phyloP scores from a whole-genome alignment of 1,140 invertebrate genomes.

The Oscheius sp. region DNA sequence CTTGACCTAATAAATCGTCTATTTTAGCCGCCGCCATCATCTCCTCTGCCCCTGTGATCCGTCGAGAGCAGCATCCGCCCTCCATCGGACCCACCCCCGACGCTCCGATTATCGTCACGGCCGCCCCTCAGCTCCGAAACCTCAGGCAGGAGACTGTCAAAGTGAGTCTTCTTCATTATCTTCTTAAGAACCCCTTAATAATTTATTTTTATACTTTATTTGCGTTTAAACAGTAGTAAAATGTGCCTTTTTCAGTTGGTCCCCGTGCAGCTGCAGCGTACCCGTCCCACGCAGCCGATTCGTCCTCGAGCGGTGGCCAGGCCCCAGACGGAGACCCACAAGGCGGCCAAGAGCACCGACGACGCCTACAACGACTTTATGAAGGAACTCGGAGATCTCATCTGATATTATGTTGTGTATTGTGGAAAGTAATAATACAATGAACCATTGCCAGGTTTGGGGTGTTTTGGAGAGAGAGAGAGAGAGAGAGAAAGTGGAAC shows the following conservation, averaged over 20 bases:
- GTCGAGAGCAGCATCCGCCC: background rate
- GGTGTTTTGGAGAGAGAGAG: no score
- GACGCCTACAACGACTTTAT: constrained; percentile 35
- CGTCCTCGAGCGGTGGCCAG: background rate
- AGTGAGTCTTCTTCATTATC: background rate
- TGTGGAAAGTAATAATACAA: background rate
- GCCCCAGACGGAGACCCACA: background rate
- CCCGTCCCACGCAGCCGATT: background rate
- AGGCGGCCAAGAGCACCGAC: constrained; percentile 25
- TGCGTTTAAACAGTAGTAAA: background rate
- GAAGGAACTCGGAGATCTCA: constrained; percentile 25
- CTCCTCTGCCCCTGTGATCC: constrained; percentile 21
- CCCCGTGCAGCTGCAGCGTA: constrained; percentile 14
- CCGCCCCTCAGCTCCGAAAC: constrained; percentile 25
- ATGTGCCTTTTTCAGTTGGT: constrained; percentile 5
- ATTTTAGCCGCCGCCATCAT: constrained; percentile 14
- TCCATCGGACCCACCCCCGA: background rate
- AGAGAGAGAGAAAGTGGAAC: background rate
- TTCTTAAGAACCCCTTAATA: background rate
- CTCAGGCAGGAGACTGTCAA: constrained; percentile 27
- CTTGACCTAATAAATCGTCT: background rate
- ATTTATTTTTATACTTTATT: no score
- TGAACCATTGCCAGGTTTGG: no score
- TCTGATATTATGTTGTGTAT: constrained; percentile 2
- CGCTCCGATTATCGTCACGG: background rate